Evolutionary conservation across 1,140 invertebrate genomes (phyloP), one percentile per base, ranked within the genome.

Genomic region (Pseudomyrmex pallidus): DNA sequence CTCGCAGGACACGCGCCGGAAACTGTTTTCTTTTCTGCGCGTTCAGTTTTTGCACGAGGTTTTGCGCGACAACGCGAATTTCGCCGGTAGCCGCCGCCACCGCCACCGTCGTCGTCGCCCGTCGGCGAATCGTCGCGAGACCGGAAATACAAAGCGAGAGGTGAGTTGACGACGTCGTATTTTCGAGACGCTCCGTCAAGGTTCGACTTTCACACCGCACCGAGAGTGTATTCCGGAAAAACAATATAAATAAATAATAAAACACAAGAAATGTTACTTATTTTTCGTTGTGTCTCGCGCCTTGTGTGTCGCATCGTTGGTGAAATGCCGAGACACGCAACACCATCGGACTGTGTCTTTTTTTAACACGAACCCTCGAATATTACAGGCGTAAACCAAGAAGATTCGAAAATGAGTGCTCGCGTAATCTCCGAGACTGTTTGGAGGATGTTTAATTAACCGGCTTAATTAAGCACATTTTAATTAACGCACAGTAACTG

Each of bases 61-160:
- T 25, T n/a, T 22, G 48, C 44, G 76, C 2, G 66, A 20, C 70
- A 80, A 72, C 76, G 54, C 64, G 44, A 59, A 35, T 78, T 78
- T 59, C 13, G 44, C 50, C 52, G 62, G 20, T 13, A 12, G 13
- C 48, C 8, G 17, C 8, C 54, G 25, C 35, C 25, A 44, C 54
- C 61, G 54, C 62, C 72, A 46, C 44, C 80, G 46, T 22, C 68
- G 70, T 48, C 68, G 72, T 17, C 61, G 46, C 2, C 62, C 68
- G 77, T 54, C 68, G 52, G 66, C 80, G 73, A 9, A 63, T 78
- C 9, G 59, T 61, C 52, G 62, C 20, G 74, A 68, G 22, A 70
- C 46, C 35, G 54, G 52, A 67, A 46, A 17, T 46, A 77, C 48
- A 63, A 70, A 22, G 22, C n/a, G 44, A 73, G 25, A 73, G 56